Evolutionary conservation across 2,888 invertebrate species (phyloP).

Genomic region (Sphinx pinastri): DNA sequence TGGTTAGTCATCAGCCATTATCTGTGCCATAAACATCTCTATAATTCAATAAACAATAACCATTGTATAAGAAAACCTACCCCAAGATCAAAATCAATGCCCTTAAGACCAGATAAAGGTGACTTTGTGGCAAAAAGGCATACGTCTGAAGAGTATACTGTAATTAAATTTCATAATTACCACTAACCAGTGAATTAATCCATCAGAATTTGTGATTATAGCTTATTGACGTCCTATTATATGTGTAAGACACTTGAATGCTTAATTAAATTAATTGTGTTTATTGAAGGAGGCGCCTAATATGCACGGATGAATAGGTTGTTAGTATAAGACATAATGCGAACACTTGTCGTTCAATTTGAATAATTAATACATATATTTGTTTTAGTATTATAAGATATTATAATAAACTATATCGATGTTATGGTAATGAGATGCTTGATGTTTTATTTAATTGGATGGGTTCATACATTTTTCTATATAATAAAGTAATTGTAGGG

Average conservation of each 20-base stretch:
- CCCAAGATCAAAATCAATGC: constrained; percentile 1
- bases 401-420: no score
- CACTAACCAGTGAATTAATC: constrained; percentile 42
- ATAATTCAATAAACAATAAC: not conserved
- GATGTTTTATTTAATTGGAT: no score
- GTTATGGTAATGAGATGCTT: not conserved
- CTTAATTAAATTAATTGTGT: constrained; percentile 48
- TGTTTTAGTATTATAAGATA: no score
- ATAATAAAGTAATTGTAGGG: no score
- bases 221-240: constrained; percentile 52
- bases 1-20: no score
- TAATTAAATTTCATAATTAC: constrained; percentile 25
- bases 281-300: constrained; percentile 40
- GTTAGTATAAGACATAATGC: constrained; percentile 21
- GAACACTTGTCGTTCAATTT: constrained; percentile 10
- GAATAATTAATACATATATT: constrained; percentile 2
- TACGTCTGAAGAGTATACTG: not conserved
- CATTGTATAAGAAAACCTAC: not conserved
- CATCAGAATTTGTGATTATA: constrained; percentile 47
- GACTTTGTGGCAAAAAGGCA: constrained; percentile 5
- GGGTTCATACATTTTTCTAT: no score
- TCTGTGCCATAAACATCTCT: no score
- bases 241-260: constrained; percentile 51
- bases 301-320: constrained; percentile 38
- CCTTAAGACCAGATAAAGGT: not conserved